Conservation (phyloP, 2,888 invertebrate genomes). For the Troides helena region DNA sequence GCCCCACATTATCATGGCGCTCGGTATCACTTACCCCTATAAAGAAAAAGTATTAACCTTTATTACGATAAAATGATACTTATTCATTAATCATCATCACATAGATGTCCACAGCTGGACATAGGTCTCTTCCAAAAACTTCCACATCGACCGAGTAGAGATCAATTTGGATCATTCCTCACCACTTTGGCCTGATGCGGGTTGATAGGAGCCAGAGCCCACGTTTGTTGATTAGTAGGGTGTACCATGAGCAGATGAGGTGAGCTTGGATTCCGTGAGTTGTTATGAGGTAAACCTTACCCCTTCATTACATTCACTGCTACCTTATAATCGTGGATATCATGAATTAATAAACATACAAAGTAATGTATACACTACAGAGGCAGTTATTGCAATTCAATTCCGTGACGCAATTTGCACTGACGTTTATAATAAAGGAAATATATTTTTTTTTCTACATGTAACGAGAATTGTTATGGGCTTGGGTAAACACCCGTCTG, state of each 20-base stretch:
- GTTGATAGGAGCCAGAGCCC: too few species aligned
- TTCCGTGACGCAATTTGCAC: slow-evolving; percentile 20
- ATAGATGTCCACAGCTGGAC: too few species aligned
- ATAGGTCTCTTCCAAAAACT: too few species aligned
- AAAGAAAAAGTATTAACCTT: not conserved
- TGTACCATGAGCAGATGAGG: too few species aligned
- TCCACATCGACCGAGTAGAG: too few species aligned
- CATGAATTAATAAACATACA: not conserved
- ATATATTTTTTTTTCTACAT: slow-evolving; percentile 12
- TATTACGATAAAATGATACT: not conserved
- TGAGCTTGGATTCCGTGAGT: too few species aligned
- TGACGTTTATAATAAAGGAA: slow-evolving; percentile 14
- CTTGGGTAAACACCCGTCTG: not conserved
- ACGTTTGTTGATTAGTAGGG: too few species aligned
- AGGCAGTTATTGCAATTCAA: slow-evolving; percentile 32
- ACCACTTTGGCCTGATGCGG: too few species aligned
- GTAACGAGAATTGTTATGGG: slow-evolving; percentile 15
- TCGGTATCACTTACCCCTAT: too few species aligned
- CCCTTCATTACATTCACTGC: slow-evolving; percentile 1
- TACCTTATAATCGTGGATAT: not conserved
- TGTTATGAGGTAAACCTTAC: too few species aligned
- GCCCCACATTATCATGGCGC: too few species aligned
- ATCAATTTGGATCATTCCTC: too few species aligned
- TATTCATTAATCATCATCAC: not conserved
- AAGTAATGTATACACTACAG: slow-evolving; percentile 10